Evolutionary conservation across 2,797 vertebrate species (phyloP).

Genomic region (Coendou prehensilis): DNA sequence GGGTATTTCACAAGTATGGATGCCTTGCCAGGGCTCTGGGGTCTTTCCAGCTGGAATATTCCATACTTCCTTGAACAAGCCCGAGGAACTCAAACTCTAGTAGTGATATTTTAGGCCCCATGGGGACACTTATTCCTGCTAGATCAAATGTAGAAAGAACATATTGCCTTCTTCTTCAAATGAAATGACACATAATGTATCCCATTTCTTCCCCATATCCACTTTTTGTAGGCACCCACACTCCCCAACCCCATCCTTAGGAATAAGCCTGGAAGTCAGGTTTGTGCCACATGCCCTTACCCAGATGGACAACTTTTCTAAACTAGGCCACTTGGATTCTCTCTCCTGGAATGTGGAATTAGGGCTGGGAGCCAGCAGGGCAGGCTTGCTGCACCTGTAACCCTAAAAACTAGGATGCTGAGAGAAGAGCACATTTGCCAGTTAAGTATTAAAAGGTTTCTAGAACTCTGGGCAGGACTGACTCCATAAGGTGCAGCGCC

Average conservation of each 20-base stretch:
- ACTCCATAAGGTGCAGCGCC: not conserved
- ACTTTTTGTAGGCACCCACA: not conserved
- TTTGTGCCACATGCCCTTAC: not conserved
- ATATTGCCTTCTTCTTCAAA: slow-evolving; percentile 2
- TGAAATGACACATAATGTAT: not conserved
- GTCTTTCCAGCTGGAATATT: not conserved
- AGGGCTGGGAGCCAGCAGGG: not conserved
- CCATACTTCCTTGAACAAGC: not conserved
- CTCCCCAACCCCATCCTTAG: not conserved
- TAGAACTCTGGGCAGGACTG: not conserved
- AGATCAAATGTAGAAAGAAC: not conserved
- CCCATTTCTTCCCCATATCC: not conserved
- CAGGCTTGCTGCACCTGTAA: not conserved
- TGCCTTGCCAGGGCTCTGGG: not conserved
- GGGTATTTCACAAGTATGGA: fast-evolving
- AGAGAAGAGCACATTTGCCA: not conserved
- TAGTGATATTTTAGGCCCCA: not conserved
- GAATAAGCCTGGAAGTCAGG: slow-evolving; percentile 20
- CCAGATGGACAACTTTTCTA: slow-evolving; percentile 58
- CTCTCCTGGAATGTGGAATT: slow-evolving; percentile 18
- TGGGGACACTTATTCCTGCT: not conserved
- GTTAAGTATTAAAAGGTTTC: not conserved
- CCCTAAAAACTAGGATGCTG: not conserved
- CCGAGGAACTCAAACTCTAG: not conserved
- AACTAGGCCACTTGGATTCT: slow-evolving; percentile 40